Conservation (phyloP, 2,888 invertebrate genomes). For the Tortrix viridana region DNA sequence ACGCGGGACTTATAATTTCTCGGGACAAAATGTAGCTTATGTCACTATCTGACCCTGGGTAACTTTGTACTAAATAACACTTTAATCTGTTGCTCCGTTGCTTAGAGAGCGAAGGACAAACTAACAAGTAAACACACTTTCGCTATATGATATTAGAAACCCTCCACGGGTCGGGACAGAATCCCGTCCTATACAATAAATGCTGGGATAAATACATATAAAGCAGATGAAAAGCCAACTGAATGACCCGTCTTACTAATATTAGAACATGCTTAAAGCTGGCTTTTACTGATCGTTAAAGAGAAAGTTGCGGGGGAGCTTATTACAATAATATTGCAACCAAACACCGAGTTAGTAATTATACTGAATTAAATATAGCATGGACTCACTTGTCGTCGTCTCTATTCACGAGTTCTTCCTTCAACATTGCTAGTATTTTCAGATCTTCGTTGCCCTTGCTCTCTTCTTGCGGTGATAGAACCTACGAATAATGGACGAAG, state of each 20-base stretch:
- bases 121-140: too few species aligned
- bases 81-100: too few species aligned
- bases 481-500: slow-evolving; percentile 77
- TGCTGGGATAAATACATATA: slow-evolving; percentile 26
- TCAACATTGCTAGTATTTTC: slow-evolving; percentile 89
- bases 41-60: too few species aligned
- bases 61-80: too few species aligned
- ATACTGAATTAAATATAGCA: slow-evolving; percentile 34
- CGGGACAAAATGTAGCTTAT: too few species aligned
- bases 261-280: slow-evolving; percentile 27
- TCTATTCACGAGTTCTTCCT: slow-evolving; percentile 92
- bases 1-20: too few species aligned
- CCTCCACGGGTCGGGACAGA: too few species aligned
- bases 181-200: neutral
- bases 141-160: too few species aligned
- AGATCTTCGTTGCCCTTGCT: slow-evolving; percentile 86
- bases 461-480: slow-evolving; percentile 77
- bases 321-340: slow-evolving; percentile 26
- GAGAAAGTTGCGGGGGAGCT: slow-evolving; percentile 11
- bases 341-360: neutral
- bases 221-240: slow-evolving; percentile 38
- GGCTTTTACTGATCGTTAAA: slow-evolving; percentile 9
- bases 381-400: slow-evolving; percentile 90
- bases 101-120: too few species aligned
- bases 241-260: slow-evolving; percentile 11